Base-by-base conservation (phyloP, 2,113 vertebrate genomes). In the Picathartes gymnocephalus region DNA sequence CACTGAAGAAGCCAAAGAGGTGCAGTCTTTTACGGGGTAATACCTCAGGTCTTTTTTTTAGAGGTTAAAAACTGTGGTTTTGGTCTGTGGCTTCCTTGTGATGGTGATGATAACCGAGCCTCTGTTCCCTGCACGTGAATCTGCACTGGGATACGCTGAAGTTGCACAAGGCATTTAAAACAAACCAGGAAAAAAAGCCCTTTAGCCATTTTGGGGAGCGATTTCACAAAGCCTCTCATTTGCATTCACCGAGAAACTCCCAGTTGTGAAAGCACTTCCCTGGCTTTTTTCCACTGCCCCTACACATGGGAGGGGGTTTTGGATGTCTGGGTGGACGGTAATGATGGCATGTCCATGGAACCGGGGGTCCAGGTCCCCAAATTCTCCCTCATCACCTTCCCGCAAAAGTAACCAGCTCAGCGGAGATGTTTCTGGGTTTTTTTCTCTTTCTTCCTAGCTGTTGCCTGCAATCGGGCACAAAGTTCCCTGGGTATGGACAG, bases 311-410 rank as follows among this genome's bases (percentile, higher is more conserved):
- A 30, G 54, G 45, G 45, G 0, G 37, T 57, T 48, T 40, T 7
- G 13, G 62, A 10, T 27, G n/a, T 40, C 50, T 4, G 19, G 12
- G 13, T 2, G 3, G 8, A 2, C 1, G 2, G 40, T 10, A 15
- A 27, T 2, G 3, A 53, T 7, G 5, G 39, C 11, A 18, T 4
- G 8, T 31, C 64, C 42, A 8, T 23, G 21, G 24, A 28, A 42
- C 27, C 4, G 1, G 16, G 21, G 33, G 9, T 42, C 30, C 48
- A 23, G 17, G 47, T 47, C 54, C 25, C 13, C 13, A 4, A 5
- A 14, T 1, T 37, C 15, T 6, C 12, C 45, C 16, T 30, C 44
- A 7, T 16, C 48, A 24, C n/a, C 11, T 42, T 51, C 45, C 42
- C 22, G 1, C 42, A 51, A 11, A 68, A n/a, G 18, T 20, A 31